Evolutionary conservation across 2,113 vertebrate genomes (phyloP), one percentile per base, ranked within the genome.

Genomic region (Bubo blakistoni): DNA sequence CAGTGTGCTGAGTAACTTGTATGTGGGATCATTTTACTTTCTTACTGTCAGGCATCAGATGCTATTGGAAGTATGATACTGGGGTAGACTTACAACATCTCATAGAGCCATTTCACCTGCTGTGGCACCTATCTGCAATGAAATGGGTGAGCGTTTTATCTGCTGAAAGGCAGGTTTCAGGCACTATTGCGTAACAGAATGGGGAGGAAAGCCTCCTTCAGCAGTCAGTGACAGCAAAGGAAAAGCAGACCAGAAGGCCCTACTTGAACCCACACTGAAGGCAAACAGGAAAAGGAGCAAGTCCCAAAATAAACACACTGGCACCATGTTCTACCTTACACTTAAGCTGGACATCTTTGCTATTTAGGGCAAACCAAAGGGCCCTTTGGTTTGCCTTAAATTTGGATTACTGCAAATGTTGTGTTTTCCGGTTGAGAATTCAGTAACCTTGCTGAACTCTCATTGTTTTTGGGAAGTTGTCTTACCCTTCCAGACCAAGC

Each of bases 401-500:
- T 46, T 46, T 46, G 44, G 49, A 16, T 66, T 27, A 82, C 47
- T 9, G 34, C 11, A 58, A 62, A 22, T 30, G 11, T 71, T 94
- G 13, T 1, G 0, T 61, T 86, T 84, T 67, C 63, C 71, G 65
- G 9, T 26, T 76, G 52, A 71, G 34, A 72, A 82, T 66, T 34
- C 25, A 25, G 20, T 82, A 89, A 77, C 16, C 25, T 93, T 81
- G n/a, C 38, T 81, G 42, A 90, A 38, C 27, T 62, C 20, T 34
- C 15, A 17, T 29, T 94, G 61, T 30, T 36, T 32, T 36, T 5
- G 63, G 49, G 62, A 88, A 98, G 98, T 82, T 98, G 97, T 84
- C 98, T 99, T 73, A 92, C 94, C 52, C 92, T 98, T 77, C 96
- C 96, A 24, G 96, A 94, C 63, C 94, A 97, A 52, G 81, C 81